A percentile compares a stretch with the other conserved stretches of the same genome.
Conservation (phyloP, 2,113 vertebrate species). For the Ptyas mucosa region DNA sequence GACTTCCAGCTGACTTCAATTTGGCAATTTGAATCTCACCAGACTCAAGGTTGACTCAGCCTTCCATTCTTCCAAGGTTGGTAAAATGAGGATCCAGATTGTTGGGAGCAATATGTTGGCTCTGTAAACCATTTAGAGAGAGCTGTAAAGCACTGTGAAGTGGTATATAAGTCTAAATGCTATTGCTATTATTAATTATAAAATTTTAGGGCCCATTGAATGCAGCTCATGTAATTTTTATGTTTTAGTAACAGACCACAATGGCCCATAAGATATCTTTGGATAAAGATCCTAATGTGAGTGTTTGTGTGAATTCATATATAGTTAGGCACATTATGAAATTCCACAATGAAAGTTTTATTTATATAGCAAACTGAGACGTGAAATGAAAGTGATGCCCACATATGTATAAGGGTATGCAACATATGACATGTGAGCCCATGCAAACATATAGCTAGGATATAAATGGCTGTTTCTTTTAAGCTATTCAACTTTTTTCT, state of each 20-base stretch:
- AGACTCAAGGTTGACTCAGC: no score
- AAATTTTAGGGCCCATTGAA: neutral
- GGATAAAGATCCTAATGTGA: neutral
- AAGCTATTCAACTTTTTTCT: constrained; percentile 17
- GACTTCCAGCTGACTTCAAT: no score
- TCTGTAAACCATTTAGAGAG: no score
- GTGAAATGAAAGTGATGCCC: neutral
- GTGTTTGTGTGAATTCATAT: neutral
- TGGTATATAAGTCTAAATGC: no score
- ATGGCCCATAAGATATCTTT: neutral
- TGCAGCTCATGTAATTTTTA: neutral
- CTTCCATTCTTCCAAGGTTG: no score
- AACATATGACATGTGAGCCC: neutral
- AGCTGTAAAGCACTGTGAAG: no score
- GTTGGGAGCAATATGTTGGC: no score
- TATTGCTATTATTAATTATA: neutral
- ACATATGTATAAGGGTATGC: neutral
- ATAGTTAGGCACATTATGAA: neutral
- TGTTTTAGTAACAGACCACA: neutral
- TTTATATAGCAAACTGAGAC: neutral
- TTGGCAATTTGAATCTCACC: no score
- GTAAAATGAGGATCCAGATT: no score
- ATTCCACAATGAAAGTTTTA: neutral
- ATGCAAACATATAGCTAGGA: neutral
- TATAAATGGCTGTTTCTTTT: constrained; percentile 12